Conservation (phyloP, 2,888 invertebrate genomes). For the Homarus gammarus region DNA sequence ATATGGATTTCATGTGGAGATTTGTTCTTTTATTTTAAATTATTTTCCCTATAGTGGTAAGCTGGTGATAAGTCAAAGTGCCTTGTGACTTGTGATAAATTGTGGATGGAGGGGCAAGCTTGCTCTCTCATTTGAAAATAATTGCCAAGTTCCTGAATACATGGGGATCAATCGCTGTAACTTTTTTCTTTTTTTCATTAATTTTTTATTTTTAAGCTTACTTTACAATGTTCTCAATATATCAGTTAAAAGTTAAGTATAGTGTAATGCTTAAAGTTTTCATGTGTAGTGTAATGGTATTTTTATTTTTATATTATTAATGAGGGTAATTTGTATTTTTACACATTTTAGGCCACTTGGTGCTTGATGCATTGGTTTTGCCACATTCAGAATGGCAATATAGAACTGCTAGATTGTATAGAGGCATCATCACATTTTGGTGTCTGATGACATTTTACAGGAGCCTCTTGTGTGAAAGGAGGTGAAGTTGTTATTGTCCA, state of each 20-base stretch:
- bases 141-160: conserved; percentile 73
- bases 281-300: background rate
- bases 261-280: conserved; percentile 15
- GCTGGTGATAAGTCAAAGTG: conserved; percentile 73
- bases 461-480: conserved; percentile 37
- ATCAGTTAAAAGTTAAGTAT: background rate
- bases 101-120: conserved; percentile 67
- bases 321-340: background rate
- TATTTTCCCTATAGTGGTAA: conserved; percentile 72
- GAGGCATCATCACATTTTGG: conserved; percentile 36
- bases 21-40: conserved; percentile 44
- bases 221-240: conserved; percentile 24
- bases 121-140: conserved; percentile 72
- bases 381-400: conserved; percentile 68
- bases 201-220: conserved; percentile 17
- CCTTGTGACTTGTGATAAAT: conserved; percentile 74
- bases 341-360: conserved; percentile 34
- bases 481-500: conserved; percentile 37
- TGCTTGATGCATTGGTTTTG: conserved; percentile 65
- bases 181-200: too few species aligned
- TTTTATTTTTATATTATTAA: conserved; percentile 1
- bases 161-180: conserved; percentile 70
- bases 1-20: conserved; percentile 44
- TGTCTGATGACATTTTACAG: conserved; percentile 30
- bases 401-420: conserved; percentile 61